Conservation (phyloP, 1,140 invertebrate species). For the Drosophila cardini region DNA sequence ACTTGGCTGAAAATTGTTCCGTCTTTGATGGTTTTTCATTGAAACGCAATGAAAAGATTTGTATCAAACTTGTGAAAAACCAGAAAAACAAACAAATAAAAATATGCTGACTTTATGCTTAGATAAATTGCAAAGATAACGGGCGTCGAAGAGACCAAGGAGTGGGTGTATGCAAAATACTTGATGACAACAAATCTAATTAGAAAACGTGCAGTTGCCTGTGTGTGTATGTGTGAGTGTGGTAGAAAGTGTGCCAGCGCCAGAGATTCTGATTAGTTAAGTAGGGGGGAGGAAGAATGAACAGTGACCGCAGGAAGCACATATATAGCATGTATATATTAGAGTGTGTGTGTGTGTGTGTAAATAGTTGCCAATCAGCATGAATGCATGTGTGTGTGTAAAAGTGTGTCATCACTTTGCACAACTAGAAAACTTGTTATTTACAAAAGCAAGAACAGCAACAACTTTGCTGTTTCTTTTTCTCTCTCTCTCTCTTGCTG, state of each 20-base stretch:
- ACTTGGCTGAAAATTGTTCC: constrained; percentile 71
- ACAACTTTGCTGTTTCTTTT: constrained; percentile 30
- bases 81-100: constrained; percentile 51
- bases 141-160: not conserved
- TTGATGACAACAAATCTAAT: constrained; percentile 65
- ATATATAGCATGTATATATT: constrained; percentile 18
- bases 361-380: constrained; percentile 29
- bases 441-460: constrained; percentile 46
- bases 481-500: constrained; percentile 31
- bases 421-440: constrained; percentile 75
- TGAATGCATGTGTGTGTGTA: constrained; percentile 36
- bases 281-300: not conserved
- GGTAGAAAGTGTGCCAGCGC: constrained; percentile 66
- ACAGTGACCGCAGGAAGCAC: constrained; percentile 35
- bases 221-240: constrained; percentile 17
- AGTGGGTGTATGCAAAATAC: constrained; percentile 44
- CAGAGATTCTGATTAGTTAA: constrained; percentile 61
- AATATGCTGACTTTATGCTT: constrained; percentile 51
- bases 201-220: constrained; percentile 64
- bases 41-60: constrained; percentile 60
- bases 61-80: constrained; percentile 33
- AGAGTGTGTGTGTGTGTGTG: constrained; percentile 18
- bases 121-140: constrained; percentile 75
- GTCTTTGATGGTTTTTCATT: constrained; percentile 67
- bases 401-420: constrained; percentile 77